Evolutionary conservation across 2,888 invertebrate species (phyloP).

Genomic region (Leptogaster cylindrica): DNA sequence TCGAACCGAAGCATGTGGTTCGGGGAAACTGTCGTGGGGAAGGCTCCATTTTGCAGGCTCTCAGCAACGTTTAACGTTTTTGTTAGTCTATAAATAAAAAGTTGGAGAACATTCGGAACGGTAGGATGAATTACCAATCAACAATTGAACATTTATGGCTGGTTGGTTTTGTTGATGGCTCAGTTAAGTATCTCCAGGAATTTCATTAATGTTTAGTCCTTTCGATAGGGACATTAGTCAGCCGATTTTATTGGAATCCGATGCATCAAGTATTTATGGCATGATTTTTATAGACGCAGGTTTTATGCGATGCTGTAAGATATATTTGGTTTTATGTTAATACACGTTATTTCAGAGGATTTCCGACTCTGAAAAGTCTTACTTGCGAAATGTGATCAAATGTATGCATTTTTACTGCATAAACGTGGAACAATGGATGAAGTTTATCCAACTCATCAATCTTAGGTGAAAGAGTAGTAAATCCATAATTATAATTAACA

Average conservation of each 20-base stretch:
- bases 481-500: too few relatives aligned
- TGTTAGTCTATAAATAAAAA: conserved; percentile 35
- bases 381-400: too few relatives aligned
- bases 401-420: too few relatives aligned
- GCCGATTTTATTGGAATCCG: not conserved
- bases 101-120: not conserved
- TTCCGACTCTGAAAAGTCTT: too few relatives aligned
- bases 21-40: not conserved
- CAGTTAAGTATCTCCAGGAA: conserved; percentile 14
- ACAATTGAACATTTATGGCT: conserved; percentile 37
- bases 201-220: not conserved
- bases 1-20: not conserved
- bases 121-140: conserved; percentile 39
- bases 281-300: not conserved
- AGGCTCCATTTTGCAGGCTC: not conserved
- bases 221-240: not conserved
- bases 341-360: too few relatives aligned
- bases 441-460: too few relatives aligned
- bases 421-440: too few relatives aligned
- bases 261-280: not conserved
- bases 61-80: not conserved
- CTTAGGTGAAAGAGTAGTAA: too few relatives aligned
- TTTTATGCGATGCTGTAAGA: too few relatives aligned
- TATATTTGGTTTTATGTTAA: too few relatives aligned
- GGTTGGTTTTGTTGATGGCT: conserved; percentile 29